A percentile compares a stretch with the other conserved stretches of the same genome.
Evolutionary conservation across 1,140 invertebrate species (phyloP).

Genomic region (Drepana arcuata): DNA sequence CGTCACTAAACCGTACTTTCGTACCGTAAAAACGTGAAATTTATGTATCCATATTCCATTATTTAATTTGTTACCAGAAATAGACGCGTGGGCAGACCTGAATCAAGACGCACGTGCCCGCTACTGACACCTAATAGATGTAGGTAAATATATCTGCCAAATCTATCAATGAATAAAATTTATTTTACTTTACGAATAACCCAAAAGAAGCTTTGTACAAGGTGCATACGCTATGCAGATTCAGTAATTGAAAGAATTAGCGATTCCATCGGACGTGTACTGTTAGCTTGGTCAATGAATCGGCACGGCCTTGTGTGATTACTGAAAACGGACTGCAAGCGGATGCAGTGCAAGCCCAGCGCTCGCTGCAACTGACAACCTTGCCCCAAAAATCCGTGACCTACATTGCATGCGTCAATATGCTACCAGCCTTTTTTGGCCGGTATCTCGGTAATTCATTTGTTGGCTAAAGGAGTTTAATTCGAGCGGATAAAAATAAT

Average conservation of each 20-base stretch:
- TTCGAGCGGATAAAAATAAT: background rate
- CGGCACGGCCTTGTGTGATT: conserved; percentile 53
- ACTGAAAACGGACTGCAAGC: conserved; percentile 46
- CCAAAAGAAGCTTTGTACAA: background rate
- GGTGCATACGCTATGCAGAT: background rate
- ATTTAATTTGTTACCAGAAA: conserved; percentile 4
- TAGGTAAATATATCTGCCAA: conserved; percentile 4
- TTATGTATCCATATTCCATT: background rate
- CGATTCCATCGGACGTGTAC: conserved; percentile 46
- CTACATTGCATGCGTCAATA: conserved; percentile 58
- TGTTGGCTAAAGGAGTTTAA: background rate
- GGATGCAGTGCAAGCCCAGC: conserved; percentile 46
- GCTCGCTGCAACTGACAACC: conserved; percentile 43
- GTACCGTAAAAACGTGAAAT: background rate
- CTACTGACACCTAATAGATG: conserved; percentile 8
- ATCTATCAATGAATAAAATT: background rate
- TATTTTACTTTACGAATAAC: background rate
- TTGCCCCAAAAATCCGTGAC: conserved; percentile 64
- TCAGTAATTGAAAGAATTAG: conserved; percentile 20
- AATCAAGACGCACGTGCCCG: conserved; percentile 13
- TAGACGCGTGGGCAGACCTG: conserved; percentile 14
- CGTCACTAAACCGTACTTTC: too few species aligned
- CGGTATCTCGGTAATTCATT: background rate
- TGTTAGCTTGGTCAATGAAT: conserved; percentile 43
- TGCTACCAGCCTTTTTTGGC: conserved; percentile 45